phyloP scores from a whole-genome alignment of 2,797 vertebrate species.

The Naso thynnoides region DNA sequence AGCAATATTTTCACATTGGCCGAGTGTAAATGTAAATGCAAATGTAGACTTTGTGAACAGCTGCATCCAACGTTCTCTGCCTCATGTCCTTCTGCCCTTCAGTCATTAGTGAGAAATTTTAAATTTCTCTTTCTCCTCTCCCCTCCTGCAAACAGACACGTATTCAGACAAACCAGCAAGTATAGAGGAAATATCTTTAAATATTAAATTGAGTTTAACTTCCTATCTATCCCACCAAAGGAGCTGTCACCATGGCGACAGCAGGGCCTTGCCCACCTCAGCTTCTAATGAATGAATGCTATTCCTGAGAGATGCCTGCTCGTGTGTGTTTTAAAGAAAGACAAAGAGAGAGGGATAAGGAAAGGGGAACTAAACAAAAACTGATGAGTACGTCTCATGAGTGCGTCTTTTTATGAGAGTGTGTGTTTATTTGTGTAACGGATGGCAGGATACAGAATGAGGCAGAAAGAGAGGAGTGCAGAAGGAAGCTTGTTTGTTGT shows the following conservation, averaged over 20 bases:
- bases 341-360: conserved; percentile 11
- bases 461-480: conserved; percentile 18
- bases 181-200: conserved; percentile 54
- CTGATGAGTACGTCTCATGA: conserved; percentile 11
- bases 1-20: conserved; percentile 26
- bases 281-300: conserved; percentile 40
- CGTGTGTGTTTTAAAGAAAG: conserved; percentile 12
- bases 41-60: conserved; percentile 26
- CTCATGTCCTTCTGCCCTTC: conserved; percentile 42
- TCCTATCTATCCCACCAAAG: conserved; percentile 29
- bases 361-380: conserved; percentile 14
- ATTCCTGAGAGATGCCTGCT: conserved; percentile 16
- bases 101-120: conserved; percentile 62
- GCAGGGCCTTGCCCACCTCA: conserved; percentile 32
- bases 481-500: conserved; percentile 34
- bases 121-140: conserved; percentile 19
- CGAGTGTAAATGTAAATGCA: conserved; percentile 41
- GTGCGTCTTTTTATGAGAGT: conserved; percentile 4
- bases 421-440: conserved; percentile 23
- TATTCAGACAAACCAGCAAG: conserved; percentile 18
- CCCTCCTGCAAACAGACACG: conserved; percentile 13
- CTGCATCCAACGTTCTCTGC: not conserved
- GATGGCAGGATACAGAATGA: conserved; percentile 19
- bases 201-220: conserved; percentile 57
- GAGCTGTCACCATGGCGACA: conserved; percentile 57